These are phyloP conservation scores for Dasysyrphus albostriatus DNA, from an alignment of 2,888 invertebrate genomes.

Conservation along the genomic window DNA sequence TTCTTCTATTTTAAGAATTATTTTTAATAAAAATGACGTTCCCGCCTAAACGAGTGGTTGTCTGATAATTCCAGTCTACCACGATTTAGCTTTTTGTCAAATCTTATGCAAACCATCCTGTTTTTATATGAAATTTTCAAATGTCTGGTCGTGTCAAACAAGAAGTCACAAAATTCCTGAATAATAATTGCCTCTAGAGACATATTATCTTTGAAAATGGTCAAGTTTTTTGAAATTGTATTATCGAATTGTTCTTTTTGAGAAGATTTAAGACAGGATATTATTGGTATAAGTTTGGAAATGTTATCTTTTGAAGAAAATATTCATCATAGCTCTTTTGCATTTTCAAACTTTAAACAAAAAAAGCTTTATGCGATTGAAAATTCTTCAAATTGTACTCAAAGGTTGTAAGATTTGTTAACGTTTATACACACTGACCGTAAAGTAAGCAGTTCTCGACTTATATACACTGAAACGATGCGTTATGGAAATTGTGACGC, in stretches of 20 bases:
- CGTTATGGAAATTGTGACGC: no score
- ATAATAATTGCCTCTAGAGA: conserved; percentile 16
- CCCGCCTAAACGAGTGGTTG: no score
- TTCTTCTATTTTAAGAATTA: no score
- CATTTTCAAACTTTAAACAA: background rate
- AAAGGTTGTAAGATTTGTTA: background rate
- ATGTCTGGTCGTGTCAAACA: background rate
- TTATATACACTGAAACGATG: no score
- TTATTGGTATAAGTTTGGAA: background rate
- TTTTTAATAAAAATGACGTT: no score
- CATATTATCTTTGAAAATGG: conserved; percentile 23
- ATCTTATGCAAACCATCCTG: no score
- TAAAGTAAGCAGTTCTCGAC: no score
- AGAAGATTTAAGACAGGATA: background rate
- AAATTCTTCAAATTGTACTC: background rate
- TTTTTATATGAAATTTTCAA: background rate
- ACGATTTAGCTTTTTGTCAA: no score
- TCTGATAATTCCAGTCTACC: no score
- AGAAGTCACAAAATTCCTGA: conserved; percentile 23
- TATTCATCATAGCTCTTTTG: background rate
- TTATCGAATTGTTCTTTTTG: background rate
- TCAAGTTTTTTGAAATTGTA: background rate
- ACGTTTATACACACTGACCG: no score
- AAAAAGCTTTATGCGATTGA: background rate
- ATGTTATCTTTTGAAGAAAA: background rate